A percentile compares a stretch with the other conserved stretches of the same genome.
These are phyloP conservation scores for Torymus auratus DNA, from an alignment of 2,888 invertebrate genomes.

Conservation along the genomic window DNA sequence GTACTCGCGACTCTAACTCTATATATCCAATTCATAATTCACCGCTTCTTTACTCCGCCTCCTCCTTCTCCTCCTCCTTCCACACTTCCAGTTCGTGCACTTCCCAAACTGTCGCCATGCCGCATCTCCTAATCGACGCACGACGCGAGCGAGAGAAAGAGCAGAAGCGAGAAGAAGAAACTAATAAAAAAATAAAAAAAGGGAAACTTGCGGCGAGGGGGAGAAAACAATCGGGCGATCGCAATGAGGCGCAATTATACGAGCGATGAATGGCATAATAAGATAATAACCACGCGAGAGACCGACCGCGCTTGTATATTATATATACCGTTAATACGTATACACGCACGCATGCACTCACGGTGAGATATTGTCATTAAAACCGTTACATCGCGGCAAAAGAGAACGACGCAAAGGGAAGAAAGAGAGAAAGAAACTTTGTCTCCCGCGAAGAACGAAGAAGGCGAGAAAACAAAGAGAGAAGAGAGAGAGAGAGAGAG, in stretches of 20 bases:
- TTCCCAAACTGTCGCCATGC: too few relatives aligned
- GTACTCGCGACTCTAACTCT: too few relatives aligned
- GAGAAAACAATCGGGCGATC: conserved; percentile 1
- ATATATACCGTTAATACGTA: not conserved
- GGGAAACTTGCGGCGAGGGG: not conserved
- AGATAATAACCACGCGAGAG: conserved; percentile 2
- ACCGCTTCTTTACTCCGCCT: too few relatives aligned
- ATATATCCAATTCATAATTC: too few relatives aligned
- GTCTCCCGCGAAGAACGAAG: not conserved
- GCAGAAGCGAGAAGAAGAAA: not conserved
- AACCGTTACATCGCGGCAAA: too few relatives aligned
- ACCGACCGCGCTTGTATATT: not conserved
- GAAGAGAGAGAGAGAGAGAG: not conserved
- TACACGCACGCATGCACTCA: not conserved
- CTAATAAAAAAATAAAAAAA: not conserved
- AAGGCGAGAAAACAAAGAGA: conserved; percentile 1
- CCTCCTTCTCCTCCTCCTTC: too few relatives aligned
- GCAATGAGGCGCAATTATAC: not conserved
- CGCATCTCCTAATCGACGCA: too few relatives aligned
- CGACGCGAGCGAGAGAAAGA: too few relatives aligned
- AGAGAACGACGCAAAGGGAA: not conserved
- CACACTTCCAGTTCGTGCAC: too few relatives aligned
- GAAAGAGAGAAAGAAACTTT: not conserved
- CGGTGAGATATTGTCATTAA: too few relatives aligned
- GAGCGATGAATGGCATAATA: conserved; percentile 38